Evolutionary conservation across 2,113 vertebrate species (phyloP), one percentile per base, ranked within the genome.

Genomic region (Ptilorrhoa leucosticta): DNA sequence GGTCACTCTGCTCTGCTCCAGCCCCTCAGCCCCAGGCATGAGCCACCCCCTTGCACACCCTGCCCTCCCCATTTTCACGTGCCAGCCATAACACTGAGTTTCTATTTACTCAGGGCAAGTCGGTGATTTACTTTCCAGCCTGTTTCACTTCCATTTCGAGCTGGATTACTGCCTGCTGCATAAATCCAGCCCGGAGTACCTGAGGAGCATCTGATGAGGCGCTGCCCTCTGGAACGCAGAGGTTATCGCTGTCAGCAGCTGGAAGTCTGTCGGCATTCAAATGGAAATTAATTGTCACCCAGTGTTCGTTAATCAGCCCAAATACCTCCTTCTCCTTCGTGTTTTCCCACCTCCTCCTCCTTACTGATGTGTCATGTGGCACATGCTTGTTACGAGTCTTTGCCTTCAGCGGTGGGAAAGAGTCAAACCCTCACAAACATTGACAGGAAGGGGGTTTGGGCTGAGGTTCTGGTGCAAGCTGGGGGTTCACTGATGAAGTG

Each of bases 201-300:
- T 66, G 76, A 92, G 48, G 53, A 82, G 64, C 63, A 61, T 77
- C 50, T 89, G 89, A 91, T 84, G 80, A 73, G 85, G 54, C 22
- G 10, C 53, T 72, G 56, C 42, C 83, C 69, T 82, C 57, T 33
- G 57, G 77, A 84, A 84, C 4, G 35, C 72, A 50, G 24, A 65
- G 91, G 72, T 84, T 78, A 70, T 33, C 17, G 13, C 11, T 71
- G 72, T 45, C 89, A 72, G 87, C 61, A 71, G 87, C 76, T 79
- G 24, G 78, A 70, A 63, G 61, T 26, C 80, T 71, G 76, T 16
- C 69, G 64, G 77, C 23, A 4, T 57, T 84, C 69, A 60, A 11
- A 64, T 10, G 63, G 26, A 33, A 89, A 85, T 72, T 89, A 48
- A 30, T 93, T 95, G 35, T 33, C 73, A 60, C 40, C 10, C 65